Conservation (phyloP, 2,888 invertebrate species). For the Orchesella flavescens region DNA sequence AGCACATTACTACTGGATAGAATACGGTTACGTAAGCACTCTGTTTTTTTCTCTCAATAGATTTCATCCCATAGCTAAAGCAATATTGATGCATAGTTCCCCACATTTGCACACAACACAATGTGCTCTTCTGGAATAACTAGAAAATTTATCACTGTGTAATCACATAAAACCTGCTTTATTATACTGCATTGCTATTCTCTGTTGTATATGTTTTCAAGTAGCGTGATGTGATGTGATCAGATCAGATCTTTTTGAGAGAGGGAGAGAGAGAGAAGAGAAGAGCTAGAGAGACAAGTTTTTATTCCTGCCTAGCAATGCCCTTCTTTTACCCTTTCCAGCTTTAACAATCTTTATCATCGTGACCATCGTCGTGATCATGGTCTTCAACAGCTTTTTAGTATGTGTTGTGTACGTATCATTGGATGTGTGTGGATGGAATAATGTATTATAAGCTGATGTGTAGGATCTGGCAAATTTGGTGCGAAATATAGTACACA, state of each 20-base stretch:
- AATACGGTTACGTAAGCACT: slow-evolving; percentile 17
- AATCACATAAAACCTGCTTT: not conserved
- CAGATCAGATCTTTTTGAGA: not conserved
- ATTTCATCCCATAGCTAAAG: not conserved
- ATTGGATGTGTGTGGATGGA: too few relatives aligned
- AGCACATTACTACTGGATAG: not conserved
- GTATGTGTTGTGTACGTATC: not conserved
- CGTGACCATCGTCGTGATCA: not conserved
- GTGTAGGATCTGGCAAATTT: too few relatives aligned
- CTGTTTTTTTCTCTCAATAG: not conserved
- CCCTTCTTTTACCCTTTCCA: slow-evolving; percentile 51
- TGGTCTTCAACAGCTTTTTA: not conserved
- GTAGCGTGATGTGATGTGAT: not conserved
- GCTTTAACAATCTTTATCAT: slow-evolving; percentile 28
- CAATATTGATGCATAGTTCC: not conserved
- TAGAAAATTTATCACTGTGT: not conserved
- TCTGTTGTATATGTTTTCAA: slow-evolving; percentile 3
- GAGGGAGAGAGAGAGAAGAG: too few relatives aligned
- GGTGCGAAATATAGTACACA: too few relatives aligned
- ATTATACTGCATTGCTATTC: too few relatives aligned
- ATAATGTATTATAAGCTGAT: too few relatives aligned
- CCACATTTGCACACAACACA: not conserved
- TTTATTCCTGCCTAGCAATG: slow-evolving; percentile 12
- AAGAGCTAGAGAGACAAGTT: slow-evolving; percentile 36
- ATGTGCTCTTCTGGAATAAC: not conserved